Evolutionary conservation across 2,113 vertebrate species (phyloP).

Genomic region (Limanda limanda): DNA sequence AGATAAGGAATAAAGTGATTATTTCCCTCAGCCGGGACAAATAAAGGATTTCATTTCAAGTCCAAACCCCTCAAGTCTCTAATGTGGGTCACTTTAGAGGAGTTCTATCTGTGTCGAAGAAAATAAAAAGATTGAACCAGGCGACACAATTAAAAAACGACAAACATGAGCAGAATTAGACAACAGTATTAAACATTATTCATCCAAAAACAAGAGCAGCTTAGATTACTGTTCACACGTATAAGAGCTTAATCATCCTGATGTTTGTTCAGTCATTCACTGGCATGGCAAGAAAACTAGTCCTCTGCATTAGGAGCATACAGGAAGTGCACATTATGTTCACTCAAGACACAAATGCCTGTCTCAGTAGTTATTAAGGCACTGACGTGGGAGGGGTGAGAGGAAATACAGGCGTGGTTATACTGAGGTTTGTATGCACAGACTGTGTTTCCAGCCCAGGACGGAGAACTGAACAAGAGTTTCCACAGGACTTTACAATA

Average conservation of each 20-base stretch:
- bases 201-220: conserved; percentile 65
- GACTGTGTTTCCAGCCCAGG: conserved; percentile 9
- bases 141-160: neutral
- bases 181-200: conserved; percentile 39
- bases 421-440: conserved; percentile 35
- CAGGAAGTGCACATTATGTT: conserved; percentile 56
- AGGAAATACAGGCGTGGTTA: conserved; percentile 29
- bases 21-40: conserved; percentile 62
- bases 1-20: neutral
- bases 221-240: conserved; percentile 55
- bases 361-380: conserved; percentile 74
- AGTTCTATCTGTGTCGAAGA: neutral
- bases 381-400: conserved; percentile 66
- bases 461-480: neutral
- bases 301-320: conserved; percentile 55
- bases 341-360: conserved; percentile 61
- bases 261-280: conserved; percentile 51
- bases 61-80: conserved; percentile 14
- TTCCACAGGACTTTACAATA: conserved; percentile 24
- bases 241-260: conserved; percentile 62
- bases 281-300: conserved; percentile 63
- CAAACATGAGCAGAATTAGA: neutral
- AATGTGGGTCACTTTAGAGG: neutral
- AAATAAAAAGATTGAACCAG: neutral
- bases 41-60: conserved; percentile 30